A percentile compares a stretch with the other conserved stretches of the same genome.
These are phyloP conservation scores for Stenodema calcarata DNA, from an alignment of 2,888 invertebrate genomes.

Conservation along the genomic window DNA sequence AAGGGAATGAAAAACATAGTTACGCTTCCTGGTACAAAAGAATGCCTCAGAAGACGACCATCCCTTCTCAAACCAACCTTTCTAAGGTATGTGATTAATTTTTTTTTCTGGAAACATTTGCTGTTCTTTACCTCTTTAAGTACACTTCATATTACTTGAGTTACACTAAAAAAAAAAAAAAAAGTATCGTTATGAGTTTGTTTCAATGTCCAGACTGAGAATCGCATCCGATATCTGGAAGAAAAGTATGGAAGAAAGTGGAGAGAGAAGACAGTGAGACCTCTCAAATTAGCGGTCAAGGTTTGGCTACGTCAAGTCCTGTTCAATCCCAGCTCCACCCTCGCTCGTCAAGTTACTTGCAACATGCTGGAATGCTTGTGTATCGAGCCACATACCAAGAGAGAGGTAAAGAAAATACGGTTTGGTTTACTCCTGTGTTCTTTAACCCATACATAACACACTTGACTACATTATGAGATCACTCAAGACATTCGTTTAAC, in stretches of 20 bases:
- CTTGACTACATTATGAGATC: no score
- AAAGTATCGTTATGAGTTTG: background rate
- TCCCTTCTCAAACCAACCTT: conserved; percentile 52
- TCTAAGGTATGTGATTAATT: background rate
- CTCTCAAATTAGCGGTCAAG: conserved; percentile 64
- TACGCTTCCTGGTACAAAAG: conserved; percentile 76
- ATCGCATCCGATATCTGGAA: conserved; percentile 65
- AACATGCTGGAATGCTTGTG: conserved; percentile 86
- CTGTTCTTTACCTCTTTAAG: no score
- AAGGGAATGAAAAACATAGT: conserved; percentile 72
- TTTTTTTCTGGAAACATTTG: no score
- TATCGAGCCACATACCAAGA: conserved; percentile 71
- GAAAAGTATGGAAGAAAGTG: conserved; percentile 80
- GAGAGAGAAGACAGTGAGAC: conserved; percentile 64
- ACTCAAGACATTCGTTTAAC: no score
- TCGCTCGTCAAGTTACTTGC: conserved; percentile 88
- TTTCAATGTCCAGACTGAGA: conserved; percentile 52
- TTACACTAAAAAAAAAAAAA: no score
- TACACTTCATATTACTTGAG: no score
- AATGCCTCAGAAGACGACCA: conserved; percentile 59
- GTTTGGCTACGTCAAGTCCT: conserved; percentile 91
- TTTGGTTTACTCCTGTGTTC: no score
- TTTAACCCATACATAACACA: no score
- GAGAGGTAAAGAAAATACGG: conserved; percentile 66
- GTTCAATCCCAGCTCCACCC: conserved; percentile 88